These are phyloP conservation scores for Dermatemys mawii DNA, from an alignment of 2,113 vertebrate species.

Conservation along the genomic window DNA sequence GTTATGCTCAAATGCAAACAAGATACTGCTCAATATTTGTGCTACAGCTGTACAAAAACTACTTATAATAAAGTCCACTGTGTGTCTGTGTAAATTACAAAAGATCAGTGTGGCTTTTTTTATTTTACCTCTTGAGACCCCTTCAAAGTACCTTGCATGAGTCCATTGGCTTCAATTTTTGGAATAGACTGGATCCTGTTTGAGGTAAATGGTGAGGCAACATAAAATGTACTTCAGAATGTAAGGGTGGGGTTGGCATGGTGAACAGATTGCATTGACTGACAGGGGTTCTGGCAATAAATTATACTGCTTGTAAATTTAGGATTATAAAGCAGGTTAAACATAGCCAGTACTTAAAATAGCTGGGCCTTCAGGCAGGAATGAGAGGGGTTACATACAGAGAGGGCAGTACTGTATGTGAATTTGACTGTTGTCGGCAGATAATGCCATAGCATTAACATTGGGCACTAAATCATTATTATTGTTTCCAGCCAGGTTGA, in stretches of 20 bases:
- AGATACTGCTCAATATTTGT: neutral
- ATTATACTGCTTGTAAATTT: rapidly evolving
- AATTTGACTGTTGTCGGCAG: neutral
- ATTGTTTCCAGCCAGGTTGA: neutral
- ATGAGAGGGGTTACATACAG: neutral
- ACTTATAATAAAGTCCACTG: neutral
- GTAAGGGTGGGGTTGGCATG: neutral
- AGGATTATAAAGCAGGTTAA: neutral
- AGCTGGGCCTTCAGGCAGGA: rapidly evolving
- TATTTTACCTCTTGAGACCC: neutral
- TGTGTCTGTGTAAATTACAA: neutral
- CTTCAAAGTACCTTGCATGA: rapidly evolving
- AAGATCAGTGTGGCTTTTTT: neutral
- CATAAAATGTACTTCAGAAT: neutral
- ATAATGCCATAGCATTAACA: neutral
- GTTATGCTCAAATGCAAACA: neutral
- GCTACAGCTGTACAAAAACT: neutral
- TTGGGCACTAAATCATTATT: neutral
- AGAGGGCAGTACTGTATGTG: neutral
- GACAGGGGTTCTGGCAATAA: neutral
- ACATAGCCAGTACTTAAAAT: neutral
- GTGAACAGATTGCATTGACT: neutral
- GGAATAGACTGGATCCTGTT: neutral
- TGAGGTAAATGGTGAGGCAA: neutral
- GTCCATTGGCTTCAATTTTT: neutral